phyloP scores from a whole-genome alignment of 2,888 invertebrate species.

The Trilocha varians region DNA sequence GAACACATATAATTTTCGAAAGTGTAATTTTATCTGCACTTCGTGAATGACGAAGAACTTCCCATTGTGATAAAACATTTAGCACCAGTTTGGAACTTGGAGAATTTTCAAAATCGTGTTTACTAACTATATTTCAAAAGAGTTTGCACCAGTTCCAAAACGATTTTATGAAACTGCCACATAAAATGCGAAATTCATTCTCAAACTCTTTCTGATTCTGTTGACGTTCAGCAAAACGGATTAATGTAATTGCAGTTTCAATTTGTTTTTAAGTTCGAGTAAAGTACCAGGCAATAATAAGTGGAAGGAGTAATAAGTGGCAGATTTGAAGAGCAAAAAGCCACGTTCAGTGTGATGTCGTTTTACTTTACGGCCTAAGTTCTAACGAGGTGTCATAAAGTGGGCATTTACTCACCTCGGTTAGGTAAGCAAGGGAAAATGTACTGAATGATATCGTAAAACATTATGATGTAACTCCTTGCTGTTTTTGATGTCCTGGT shows the following conservation, averaged over 20 bases:
- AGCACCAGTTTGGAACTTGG: no score
- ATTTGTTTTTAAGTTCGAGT: conserved; percentile 12
- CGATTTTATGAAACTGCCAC: neutral
- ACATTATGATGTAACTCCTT: conserved; percentile 41
- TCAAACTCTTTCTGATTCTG: neutral
- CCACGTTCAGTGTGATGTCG: conserved; percentile 46
- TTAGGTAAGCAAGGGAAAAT: conserved; percentile 34
- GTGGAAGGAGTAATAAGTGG: conserved; percentile 42
- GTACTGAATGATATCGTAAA: conserved; percentile 38
- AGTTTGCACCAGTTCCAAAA: neutral
- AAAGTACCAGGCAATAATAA: conserved; percentile 50
- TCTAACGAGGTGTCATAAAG: conserved; percentile 66
- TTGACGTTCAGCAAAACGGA: neutral
- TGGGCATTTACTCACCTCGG: conserved; percentile 55
- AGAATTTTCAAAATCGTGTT: no score
- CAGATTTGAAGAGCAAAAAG: conserved; percentile 51
- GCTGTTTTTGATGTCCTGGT: conserved; percentile 21
- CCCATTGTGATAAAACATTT: no score
- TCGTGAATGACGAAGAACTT: no score
- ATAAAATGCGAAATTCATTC: neutral
- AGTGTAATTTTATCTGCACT: no score
- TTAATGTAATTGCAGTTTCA: conserved; percentile 4
- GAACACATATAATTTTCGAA: no score
- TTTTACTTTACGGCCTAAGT: conserved; percentile 57
- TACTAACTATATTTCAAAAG: neutral